These are phyloP conservation scores for Penaeus indicus DNA, from an alignment of 1,140 invertebrate species.

Conservation along the genomic window DNA sequence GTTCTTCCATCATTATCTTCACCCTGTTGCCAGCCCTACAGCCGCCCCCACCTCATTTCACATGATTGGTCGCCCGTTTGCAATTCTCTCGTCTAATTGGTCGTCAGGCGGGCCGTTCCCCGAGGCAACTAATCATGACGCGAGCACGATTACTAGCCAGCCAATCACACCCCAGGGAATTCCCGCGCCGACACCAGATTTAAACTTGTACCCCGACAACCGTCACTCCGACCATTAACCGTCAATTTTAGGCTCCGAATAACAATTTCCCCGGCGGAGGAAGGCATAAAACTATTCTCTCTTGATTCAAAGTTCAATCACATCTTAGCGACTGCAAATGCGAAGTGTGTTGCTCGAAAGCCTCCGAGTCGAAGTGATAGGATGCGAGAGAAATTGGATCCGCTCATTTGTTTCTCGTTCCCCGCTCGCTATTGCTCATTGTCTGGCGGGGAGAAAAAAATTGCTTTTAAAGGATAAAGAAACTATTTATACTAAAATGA, in stretches of 20 bases:
- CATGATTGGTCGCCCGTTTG: slow-evolving; percentile 60
- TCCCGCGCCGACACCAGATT: slow-evolving; percentile 27
- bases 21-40: background rate
- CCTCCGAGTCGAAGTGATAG: background rate
- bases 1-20: slow-evolving; percentile 47
- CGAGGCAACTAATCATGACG: slow-evolving; percentile 61
- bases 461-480: too few relatives aligned
- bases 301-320: slow-evolving; percentile 47
- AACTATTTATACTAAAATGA: too few relatives aligned
- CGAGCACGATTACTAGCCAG: slow-evolving; percentile 55
- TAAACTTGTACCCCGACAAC: slow-evolving; percentile 38
- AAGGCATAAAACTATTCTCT: slow-evolving; percentile 45
- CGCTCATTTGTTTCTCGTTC: too few relatives aligned
- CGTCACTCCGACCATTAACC: slow-evolving; percentile 48
- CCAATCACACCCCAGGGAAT: slow-evolving; percentile 50
- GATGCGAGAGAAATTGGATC: background rate
- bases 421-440: too few relatives aligned
- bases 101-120: slow-evolving; percentile 54
- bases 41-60: slow-evolving; percentile 40
- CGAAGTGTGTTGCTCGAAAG: background rate
- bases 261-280: slow-evolving; percentile 43
- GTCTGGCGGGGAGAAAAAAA: too few relatives aligned
- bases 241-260: slow-evolving; percentile 57
- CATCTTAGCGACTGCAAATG: slow-evolving; percentile 18
- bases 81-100: slow-evolving; percentile 59